phyloP scores from a whole-genome alignment of 1,140 invertebrate genomes.

The Megathymus violae region DNA sequence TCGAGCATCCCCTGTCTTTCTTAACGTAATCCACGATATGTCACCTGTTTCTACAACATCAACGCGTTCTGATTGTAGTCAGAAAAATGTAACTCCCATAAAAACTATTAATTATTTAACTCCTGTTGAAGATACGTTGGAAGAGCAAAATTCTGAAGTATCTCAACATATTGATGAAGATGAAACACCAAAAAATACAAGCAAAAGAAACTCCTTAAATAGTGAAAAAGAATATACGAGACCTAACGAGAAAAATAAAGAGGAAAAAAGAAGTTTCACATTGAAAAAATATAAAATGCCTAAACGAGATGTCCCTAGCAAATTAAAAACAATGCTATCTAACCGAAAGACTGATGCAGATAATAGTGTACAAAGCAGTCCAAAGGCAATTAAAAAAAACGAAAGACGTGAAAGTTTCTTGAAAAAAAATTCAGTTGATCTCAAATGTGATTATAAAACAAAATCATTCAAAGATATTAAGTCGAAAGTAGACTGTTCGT shows the following conservation, averaged over 20 bases:
- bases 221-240: constrained; percentile 65
- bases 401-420: constrained; percentile 92
- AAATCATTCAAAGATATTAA: constrained; percentile 92
- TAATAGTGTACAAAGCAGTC: constrained; percentile 73
- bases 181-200: constrained; percentile 68
- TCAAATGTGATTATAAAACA: constrained; percentile 87
- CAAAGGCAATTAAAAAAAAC: constrained; percentile 72
- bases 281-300: constrained; percentile 91
- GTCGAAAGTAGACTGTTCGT: constrained; percentile 87
- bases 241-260: constrained; percentile 74
- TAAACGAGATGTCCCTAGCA: constrained; percentile 89
- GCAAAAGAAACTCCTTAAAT: constrained; percentile 76
- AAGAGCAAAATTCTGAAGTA: constrained; percentile 56
- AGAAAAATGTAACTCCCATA: constrained; percentile 61
- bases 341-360: constrained; percentile 79
- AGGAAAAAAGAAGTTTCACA: constrained; percentile 83
- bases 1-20: constrained; percentile 78
- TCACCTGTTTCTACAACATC: constrained; percentile 84
- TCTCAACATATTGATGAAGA: constrained; percentile 56
- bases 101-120: constrained; percentile 62
- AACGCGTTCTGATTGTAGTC: constrained; percentile 79
- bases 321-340: constrained; percentile 89
- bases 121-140: constrained; percentile 56
- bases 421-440: constrained; percentile 87
- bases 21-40: constrained; percentile 84